Percentiles rank a stretch among this genome's conserved stretches.
These are phyloP conservation scores for Alfaro cultratus DNA, from an alignment of 2,797 vertebrate species.

Conservation along the genomic window DNA sequence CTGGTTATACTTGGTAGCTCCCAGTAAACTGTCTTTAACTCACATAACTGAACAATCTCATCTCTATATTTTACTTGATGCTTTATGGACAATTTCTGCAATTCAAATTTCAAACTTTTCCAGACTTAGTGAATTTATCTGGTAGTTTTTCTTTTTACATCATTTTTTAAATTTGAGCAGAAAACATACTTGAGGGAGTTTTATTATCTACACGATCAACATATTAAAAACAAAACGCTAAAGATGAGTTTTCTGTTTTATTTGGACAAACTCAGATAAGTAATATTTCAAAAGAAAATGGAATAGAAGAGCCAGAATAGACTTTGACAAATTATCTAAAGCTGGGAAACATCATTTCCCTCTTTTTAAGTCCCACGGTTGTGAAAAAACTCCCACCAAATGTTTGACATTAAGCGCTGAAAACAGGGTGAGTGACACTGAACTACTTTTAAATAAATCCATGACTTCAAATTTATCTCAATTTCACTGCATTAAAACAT, in stretches of 20 bases:
- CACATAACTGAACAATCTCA: background rate
- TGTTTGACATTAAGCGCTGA: too few species aligned
- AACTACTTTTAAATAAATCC: too few species aligned
- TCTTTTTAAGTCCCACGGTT: too few species aligned
- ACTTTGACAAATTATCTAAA: background rate
- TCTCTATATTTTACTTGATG: background rate
- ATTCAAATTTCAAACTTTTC: background rate
- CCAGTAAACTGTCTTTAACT: background rate
- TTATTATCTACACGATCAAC: background rate
- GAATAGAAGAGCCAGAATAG: background rate
- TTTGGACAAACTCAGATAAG: background rate
- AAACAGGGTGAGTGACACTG: too few species aligned
- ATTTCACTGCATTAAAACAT: background rate
- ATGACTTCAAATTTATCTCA: background rate
- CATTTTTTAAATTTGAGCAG: background rate
- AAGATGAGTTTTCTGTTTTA: background rate
- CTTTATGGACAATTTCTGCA: background rate
- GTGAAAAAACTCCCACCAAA: too few species aligned
- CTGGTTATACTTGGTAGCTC: background rate
- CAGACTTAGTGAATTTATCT: background rate
- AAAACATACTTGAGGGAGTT: background rate
- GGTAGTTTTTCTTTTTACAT: background rate
- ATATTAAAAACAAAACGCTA: background rate
- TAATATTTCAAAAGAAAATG: background rate
- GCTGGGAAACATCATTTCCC: background rate